Evolutionary conservation across 2,888 invertebrate genomes (phyloP).

Genomic region (Ochlodes sylvanus): DNA sequence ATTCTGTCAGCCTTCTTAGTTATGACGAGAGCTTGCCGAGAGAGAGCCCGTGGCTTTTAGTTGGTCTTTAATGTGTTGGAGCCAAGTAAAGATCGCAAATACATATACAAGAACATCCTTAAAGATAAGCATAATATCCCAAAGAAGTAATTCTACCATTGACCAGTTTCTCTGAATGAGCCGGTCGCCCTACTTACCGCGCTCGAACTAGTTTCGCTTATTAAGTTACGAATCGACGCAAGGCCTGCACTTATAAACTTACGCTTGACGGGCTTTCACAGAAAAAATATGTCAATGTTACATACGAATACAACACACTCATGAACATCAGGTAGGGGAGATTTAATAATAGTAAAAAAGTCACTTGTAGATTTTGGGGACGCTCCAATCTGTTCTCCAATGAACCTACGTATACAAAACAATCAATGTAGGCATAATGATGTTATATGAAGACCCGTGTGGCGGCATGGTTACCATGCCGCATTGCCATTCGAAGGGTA

Average conservation of each 20-base stretch:
- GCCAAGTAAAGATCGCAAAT: not conserved
- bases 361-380: too few relatives aligned
- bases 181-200: conserved; percentile 29
- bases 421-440: too few relatives aligned
- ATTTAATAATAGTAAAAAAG: too few relatives aligned
- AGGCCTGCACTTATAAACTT: conserved; percentile 30
- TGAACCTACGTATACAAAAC: too few relatives aligned
- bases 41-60: too few relatives aligned
- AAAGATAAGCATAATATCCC: not conserved
- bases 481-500: too few relatives aligned
- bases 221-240: conserved; percentile 35
- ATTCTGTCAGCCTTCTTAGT: too few relatives aligned
- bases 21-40: too few relatives aligned
- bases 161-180: conserved; percentile 34
- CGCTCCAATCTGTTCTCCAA: too few relatives aligned
- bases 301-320: not conserved
- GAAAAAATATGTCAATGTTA: conserved; percentile 14
- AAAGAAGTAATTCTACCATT: conserved; percentile 29
- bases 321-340: not conserved
- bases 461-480: too few relatives aligned
- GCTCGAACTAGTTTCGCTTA: conserved; percentile 35
- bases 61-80: too few relatives aligned
- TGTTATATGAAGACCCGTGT: too few relatives aligned
- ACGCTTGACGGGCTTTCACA: conserved; percentile 28
- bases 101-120: conserved; percentile 4